These are phyloP conservation scores for Amblyopsis hoosieri DNA, from an alignment of 2,797 vertebrate genomes.

Conservation along the genomic window DNA sequence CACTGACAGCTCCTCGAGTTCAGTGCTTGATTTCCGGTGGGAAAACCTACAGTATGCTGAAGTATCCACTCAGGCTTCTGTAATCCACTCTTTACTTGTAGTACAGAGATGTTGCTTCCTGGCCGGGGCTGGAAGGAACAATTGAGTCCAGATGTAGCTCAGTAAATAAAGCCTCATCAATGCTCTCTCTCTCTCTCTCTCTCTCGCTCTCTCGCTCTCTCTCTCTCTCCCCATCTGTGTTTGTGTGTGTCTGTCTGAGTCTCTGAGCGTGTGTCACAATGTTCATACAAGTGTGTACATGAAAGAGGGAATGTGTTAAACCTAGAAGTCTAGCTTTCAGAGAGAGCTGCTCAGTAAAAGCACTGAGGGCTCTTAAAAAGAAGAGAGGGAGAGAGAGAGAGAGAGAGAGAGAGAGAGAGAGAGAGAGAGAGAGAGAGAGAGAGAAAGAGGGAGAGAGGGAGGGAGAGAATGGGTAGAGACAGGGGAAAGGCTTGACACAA, in stretches of 20 bases:
- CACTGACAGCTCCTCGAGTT: conserved; percentile 8
- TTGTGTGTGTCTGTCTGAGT: conserved; percentile 30
- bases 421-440: conserved; percentile 4
- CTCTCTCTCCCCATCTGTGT: conserved; percentile 9
- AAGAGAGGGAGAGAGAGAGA: conserved; percentile 19
- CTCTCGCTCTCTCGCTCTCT: conserved; percentile 2
- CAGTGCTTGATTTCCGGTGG: conserved; percentile 40
- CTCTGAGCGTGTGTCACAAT: conserved; percentile 22
- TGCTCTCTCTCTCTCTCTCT: conserved; percentile 3
- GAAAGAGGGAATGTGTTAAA: conserved; percentile 38
- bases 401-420: conserved; percentile 1
- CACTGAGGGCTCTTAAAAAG: conserved; percentile 45
- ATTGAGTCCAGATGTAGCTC: conserved; percentile 54
- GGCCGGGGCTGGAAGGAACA: conserved; percentile 39
- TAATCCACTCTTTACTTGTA: conserved; percentile 38
- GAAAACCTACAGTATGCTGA: conserved; percentile 29
- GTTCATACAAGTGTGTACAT: conserved; percentile 18
- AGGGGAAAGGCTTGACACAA: conserved; percentile 46
- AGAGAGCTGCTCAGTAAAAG: conserved; percentile 41
- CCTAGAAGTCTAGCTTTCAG: conserved; percentile 13
- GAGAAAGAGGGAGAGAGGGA: background rate
- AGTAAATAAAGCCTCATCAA: conserved; percentile 3
- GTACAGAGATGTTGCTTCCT: conserved; percentile 17
- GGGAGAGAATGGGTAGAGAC: conserved; percentile 23
- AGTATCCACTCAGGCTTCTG: conserved; percentile 29